Evolutionary conservation across 2,888 invertebrate genomes (phyloP).

Genomic region (Hedychridium roseum): DNA sequence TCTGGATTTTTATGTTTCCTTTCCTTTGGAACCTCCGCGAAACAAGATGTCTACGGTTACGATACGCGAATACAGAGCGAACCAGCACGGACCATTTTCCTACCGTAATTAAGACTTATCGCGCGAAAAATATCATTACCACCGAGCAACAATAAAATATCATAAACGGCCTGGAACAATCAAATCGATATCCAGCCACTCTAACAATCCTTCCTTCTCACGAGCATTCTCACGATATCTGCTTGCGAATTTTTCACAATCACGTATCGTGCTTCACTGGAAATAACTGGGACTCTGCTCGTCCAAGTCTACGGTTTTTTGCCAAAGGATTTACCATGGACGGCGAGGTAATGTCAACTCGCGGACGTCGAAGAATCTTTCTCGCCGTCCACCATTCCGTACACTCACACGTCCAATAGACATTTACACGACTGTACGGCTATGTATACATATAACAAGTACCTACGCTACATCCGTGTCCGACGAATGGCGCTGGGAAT

Average conservation of each 20-base stretch:
- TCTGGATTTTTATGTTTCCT: no score
- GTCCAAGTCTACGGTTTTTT: no score
- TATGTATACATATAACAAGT: constrained; percentile 3
- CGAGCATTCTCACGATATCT: not conserved
- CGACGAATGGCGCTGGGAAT: constrained; percentile 14
- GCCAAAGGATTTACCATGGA: no score
- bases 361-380: no score
- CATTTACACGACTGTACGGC: not conserved
- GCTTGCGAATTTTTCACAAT: no score
- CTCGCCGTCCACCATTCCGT: not conserved
- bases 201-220: not conserved
- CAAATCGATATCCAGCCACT: not conserved
- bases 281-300: no score
- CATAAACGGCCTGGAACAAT: not conserved
- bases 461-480: not conserved
- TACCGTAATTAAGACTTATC: constrained; percentile 14
- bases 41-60: constrained; percentile 20
- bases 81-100: constrained; percentile 24
- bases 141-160: not conserved
- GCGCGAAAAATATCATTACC: constrained; percentile 5
- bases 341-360: no score
- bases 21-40: not conserved
- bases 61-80: constrained; percentile 29
- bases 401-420: not conserved
- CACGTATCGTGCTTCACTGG: no score